Evolutionary conservation across 2,888 invertebrate genomes (phyloP), one percentile per base, ranked within the genome.

Genomic region (Nasonovia ribisnigri): DNA sequence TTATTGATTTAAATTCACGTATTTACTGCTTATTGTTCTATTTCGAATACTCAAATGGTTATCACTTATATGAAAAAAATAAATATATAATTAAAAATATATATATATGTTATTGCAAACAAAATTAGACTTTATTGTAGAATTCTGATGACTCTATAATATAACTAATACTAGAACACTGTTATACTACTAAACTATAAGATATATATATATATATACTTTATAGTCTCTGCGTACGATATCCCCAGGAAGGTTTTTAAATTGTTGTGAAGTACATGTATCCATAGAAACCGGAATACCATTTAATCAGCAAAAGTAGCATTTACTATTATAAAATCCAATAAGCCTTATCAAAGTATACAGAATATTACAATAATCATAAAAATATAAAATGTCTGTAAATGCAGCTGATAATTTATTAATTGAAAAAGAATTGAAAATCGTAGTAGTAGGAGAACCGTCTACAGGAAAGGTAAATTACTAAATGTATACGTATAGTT

Each of bases 361-460:
- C 24, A 88, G 10, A 29, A 36, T 36, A 88, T 54, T 54, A 67
- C 6, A 67, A 36, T 26, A 46, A 86, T 46, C 13, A 29, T 46
- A 86, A 24, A 84, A 86, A 46, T 29, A n/a, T 67, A 36, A 87
- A 92, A 92, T 92, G 92, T 88, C 92, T 42, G 8, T 77, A 36
- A 87, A 42, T 77, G 3, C 67, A 6, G 29, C n/a, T 46, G 54
- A 93, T 46, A 88, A 84, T 89, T 84, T 89, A 89, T 88, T 96
- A 94, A 95, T 96, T 95, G 96, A 96, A 95, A 97, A 96, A 96
- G 97, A 97, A 95, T 96, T 98, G 95, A 98, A 98, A 96, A 96
- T 98, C 95, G 97, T 97, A 89, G 96, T 98, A 94, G 96, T 98
- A 95, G 98, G 98, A 57, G 98, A 98, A 96, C 97, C 98, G 91